Percentiles rank a stretch among this genome's conserved stretches.
Evolutionary conservation across 2,888 invertebrate genomes (phyloP).

Genomic region (Diarsia mendica): DNA sequence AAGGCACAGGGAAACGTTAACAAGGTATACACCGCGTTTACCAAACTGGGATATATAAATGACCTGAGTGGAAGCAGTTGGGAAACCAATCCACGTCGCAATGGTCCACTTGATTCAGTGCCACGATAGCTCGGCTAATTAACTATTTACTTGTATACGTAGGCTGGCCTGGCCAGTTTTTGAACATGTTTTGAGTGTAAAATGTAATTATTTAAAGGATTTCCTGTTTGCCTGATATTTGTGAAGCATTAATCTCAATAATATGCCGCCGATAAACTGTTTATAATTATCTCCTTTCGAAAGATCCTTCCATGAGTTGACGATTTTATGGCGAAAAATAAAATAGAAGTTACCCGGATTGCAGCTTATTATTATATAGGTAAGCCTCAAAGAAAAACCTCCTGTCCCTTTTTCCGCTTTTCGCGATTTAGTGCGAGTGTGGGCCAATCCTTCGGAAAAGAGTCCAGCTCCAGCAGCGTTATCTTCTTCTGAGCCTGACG

Average conservation of each 20-base stretch:
- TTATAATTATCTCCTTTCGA: slow-evolving; percentile 2
- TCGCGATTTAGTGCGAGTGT: no score
- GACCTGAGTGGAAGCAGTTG: slow-evolving; percentile 54
- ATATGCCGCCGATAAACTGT: not conserved
- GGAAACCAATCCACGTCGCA: slow-evolving; percentile 56
- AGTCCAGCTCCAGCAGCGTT: no score
- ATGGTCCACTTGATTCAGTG: slow-evolving; percentile 46
- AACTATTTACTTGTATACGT: slow-evolving; percentile 47
- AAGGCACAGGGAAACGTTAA: slow-evolving; percentile 60
- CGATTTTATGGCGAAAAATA: not conserved
- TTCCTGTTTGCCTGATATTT: slow-evolving; percentile 45
- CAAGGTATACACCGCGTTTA: slow-evolving; percentile 63
- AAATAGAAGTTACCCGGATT: not conserved
- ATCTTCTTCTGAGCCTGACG: no score
- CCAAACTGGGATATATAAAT: slow-evolving; percentile 73
- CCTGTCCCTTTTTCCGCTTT: no score
- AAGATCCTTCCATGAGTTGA: not conserved
- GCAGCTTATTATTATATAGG: no score
- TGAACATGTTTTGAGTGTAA: slow-evolving; percentile 25
- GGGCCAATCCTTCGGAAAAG: no score
- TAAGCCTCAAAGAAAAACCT: no score
- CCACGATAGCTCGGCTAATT: slow-evolving; percentile 57
- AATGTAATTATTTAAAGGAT: slow-evolving; percentile 44
- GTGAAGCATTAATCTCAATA: slow-evolving; percentile 4
- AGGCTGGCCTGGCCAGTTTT: slow-evolving; percentile 27